Base-by-base conservation (phyloP, 2,113 vertebrate genomes). In the Neotoma lepida region DNA sequence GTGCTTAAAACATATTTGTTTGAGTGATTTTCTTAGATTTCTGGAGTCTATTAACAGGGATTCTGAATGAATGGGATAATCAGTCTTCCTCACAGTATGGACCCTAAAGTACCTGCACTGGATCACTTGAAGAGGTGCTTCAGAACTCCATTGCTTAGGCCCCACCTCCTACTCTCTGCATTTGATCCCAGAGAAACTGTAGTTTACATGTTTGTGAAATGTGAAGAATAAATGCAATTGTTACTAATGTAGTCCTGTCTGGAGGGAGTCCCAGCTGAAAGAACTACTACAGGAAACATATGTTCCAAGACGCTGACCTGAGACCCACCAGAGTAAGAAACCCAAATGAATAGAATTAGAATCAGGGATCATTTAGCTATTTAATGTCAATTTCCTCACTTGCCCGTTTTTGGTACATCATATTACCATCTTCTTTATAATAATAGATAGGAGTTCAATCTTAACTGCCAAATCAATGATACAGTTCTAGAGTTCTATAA, bases 151-250 rank as follows among this genome's bases (percentile, higher is more conserved):
- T 46, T 73, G 44, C 68, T 73, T 61, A 20, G 17, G 24, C 76
- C 28, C 28, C 2, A 49, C 30, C 33, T 73, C 71, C 14, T n/a
- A 54, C 2, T 44, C 89, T 76, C 10, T 91, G n/a, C 1, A 1
- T 90, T 66, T 76, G 44, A 41, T 61, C 35, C 44, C 1, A 17
- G 20, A 82, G 85, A 91, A 93, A 58, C 51, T 44, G 30, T 64
- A 63, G 44, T 77, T 88, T 85, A 82, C n/a, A 51, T 35, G 46
- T 68, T 74, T 87, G 68, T n/a, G 54, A 86, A 84, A 85, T 85
- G 63, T 3, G 0, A 56, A n/a, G 64, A 88, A 30, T 77, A 81
- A 64, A 9, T 26, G 1, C 46, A 63, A 64, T 33, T 64, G 30
- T 46, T 49, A 41, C 46, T 54, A 49, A 86, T 24, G 35, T 12